Evolutionary conservation across 1,140 invertebrate genomes (phyloP).

Genomic region (Conus ventricosus): DNA sequence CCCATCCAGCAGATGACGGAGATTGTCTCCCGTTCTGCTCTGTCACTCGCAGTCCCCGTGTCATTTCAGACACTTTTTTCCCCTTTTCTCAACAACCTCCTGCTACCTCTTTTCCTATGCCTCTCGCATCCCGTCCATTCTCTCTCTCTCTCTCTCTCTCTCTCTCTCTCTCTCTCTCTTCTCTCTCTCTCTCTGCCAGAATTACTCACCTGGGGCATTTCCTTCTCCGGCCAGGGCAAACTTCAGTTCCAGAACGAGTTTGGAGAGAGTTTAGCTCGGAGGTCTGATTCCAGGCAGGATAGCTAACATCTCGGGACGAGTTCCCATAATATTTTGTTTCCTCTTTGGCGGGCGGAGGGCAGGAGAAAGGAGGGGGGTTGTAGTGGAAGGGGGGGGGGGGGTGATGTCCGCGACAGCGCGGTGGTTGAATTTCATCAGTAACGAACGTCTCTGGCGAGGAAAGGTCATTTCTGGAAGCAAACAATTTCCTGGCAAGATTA

Average conservation of each 20-base stretch:
- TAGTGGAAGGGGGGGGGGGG: background rate
- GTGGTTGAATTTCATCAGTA: background rate
- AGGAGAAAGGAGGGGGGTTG: background rate
- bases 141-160: background rate
- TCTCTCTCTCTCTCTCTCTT: slow-evolving; percentile 3
- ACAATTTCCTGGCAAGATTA: background rate
- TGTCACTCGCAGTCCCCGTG: slow-evolving; percentile 11
- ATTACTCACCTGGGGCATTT: slow-evolving; percentile 1
- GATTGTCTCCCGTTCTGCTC: slow-evolving; percentile 17
- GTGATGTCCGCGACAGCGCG: background rate
- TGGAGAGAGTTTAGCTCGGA: slow-evolving; percentile 9
- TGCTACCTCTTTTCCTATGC: background rate
- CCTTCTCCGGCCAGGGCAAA: background rate
- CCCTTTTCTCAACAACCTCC: background rate
- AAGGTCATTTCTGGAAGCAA: slow-evolving; percentile 14
- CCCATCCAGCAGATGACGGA: background rate
- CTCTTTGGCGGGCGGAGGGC: background rate
- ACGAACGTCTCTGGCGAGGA: background rate
- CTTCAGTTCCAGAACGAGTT: slow-evolving; percentile 12
- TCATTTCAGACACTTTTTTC: background rate
- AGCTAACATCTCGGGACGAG: slow-evolving; percentile 18
- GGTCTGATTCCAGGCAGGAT: background rate
- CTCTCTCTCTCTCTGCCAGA: background rate
- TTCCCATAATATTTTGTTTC: slow-evolving; percentile 29
- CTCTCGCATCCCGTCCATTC: background rate